Conservation (phyloP, 1,140 invertebrate genomes). For the Lamellibrachia luymesi region DNA sequence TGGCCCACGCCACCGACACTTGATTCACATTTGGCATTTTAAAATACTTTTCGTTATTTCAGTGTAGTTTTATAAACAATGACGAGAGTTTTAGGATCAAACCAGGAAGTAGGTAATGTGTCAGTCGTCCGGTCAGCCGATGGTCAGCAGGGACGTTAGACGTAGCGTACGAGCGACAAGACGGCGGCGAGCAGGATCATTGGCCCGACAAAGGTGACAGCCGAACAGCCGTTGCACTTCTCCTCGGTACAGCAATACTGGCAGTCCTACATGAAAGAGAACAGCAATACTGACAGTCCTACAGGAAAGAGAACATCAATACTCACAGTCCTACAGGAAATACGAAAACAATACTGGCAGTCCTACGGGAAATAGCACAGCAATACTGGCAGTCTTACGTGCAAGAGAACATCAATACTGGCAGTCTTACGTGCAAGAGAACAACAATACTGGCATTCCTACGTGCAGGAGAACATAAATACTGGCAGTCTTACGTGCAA, state of each 20-base stretch:
- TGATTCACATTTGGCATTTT: not conserved
- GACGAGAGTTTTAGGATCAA: not conserved
- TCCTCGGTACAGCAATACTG: not conserved
- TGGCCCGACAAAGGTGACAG: not conserved
- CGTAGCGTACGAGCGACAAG: not conserved
- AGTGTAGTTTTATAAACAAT: not conserved
- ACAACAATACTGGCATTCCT: too few relatives aligned
- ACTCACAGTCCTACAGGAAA: too few relatives aligned
- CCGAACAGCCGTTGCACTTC: not conserved
- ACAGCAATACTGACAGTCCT: not conserved
- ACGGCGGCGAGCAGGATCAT: not conserved
- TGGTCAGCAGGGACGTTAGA: not conserved
- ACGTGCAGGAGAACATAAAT: too few relatives aligned
- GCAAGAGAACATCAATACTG: not conserved
- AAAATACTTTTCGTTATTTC: not conserved
- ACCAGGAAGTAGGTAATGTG: not conserved
- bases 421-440: too few relatives aligned
- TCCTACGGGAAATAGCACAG: too few relatives aligned
- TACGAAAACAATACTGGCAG: too few relatives aligned
- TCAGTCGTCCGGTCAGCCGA: not conserved
- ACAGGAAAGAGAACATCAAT: too few relatives aligned
- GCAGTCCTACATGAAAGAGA: not conserved
- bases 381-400: not conserved
- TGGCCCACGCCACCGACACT: not conserved
- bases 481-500: too few relatives aligned